Evolutionary conservation across 1,140 invertebrate genomes (phyloP).

Genomic region (Drosophila pseudoananassae): DNA sequence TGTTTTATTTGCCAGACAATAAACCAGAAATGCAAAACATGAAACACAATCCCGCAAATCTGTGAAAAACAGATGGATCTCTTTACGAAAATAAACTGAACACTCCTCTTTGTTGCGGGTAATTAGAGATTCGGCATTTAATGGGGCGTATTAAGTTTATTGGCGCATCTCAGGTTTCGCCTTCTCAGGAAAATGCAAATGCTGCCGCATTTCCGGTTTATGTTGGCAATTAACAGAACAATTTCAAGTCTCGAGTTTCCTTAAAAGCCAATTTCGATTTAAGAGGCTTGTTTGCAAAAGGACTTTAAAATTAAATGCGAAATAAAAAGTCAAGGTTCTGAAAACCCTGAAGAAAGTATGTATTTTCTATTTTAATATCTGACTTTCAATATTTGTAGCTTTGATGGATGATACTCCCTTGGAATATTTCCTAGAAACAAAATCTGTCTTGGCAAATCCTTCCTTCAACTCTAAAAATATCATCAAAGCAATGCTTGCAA

Average conservation of each 20-base stretch:
- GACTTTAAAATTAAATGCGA: not conserved
- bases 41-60: slow-evolving; percentile 14
- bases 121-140: slow-evolving; percentile 39
- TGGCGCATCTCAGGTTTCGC: slow-evolving; percentile 6
- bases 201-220: slow-evolving; percentile 16
- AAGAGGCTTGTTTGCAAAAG: slow-evolving; percentile 1
- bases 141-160: slow-evolving; percentile 45
- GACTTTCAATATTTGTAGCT: not conserved
- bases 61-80: slow-evolving; percentile 21
- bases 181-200: slow-evolving; percentile 9
- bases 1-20: slow-evolving; percentile 47
- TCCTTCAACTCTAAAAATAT: slow-evolving; percentile 15
- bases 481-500: slow-evolving; percentile 38
- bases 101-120: slow-evolving; percentile 9
- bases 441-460: not conserved
- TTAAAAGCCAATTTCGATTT: slow-evolving; percentile 34
- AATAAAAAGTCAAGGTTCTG: not conserved
- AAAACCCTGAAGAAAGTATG: not conserved
- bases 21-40: slow-evolving; percentile 48
- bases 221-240: slow-evolving; percentile 24
- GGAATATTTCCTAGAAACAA: not conserved
- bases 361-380: not conserved
- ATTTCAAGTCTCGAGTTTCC: slow-evolving; percentile 12
- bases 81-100: slow-evolving; percentile 3
- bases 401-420: not conserved